Conservation (phyloP, 2,113 vertebrate species). For the Protomyctophum bolini region DNA sequence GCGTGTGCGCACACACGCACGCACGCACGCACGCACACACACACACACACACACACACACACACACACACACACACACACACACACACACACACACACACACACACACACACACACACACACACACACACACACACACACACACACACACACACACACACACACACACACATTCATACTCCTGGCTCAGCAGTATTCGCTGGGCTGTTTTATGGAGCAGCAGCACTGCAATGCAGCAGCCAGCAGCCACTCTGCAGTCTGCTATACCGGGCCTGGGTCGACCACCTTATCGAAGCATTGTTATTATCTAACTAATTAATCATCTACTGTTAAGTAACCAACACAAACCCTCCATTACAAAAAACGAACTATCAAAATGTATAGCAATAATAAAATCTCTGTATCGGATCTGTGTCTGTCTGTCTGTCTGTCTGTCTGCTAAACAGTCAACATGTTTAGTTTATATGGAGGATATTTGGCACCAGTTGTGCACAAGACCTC, state of each 20-base stretch:
- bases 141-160: conserved; percentile 14
- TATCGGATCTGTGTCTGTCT: too few relatives aligned
- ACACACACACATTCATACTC: conserved; percentile 1
- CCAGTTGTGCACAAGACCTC: too few relatives aligned
- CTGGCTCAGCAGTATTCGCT: conserved; percentile 32
- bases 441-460: too few relatives aligned
- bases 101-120: conserved; percentile 10
- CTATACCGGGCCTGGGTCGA: not conserved
- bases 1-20: conserved; percentile 1
- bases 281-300: not conserved
- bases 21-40: not conserved
- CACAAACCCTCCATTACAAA: too few relatives aligned
- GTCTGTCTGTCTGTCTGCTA: not conserved
- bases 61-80: conserved; percentile 3
- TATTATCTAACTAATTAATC: not conserved
- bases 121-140: conserved; percentile 13
- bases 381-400: too few relatives aligned
- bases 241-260: conserved; percentile 2
- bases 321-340: too few relatives aligned
- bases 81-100: conserved; percentile 1
- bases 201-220: conserved; percentile 33
- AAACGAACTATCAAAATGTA: too few relatives aligned
- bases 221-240: conserved; percentile 35
- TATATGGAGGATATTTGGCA: too few relatives aligned
- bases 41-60: not conserved